Evolutionary conservation across 2,888 invertebrate species (phyloP), one percentile per base, ranked within the genome.

Genomic region (Chloromyia formosa): DNA sequence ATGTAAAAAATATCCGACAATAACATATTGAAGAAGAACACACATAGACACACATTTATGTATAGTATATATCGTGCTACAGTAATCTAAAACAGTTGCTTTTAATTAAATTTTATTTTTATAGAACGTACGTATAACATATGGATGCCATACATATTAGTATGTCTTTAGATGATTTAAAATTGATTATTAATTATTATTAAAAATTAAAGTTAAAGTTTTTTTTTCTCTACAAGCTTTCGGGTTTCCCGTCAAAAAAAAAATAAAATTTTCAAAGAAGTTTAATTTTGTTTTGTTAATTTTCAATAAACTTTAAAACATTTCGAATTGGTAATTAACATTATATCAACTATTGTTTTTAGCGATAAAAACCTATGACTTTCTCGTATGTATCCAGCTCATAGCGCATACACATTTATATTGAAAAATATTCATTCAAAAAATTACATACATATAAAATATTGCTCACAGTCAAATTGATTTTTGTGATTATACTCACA

Each of bases 1-100:
- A 76, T 76, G 75, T 74, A 76, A 76, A 75, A 53, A 75, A 76
- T 75, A 73, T 73, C 62, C 71, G 58, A 75, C 74, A 75, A 73
- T 53, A 75, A 69, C 2, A 49, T 73, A 74, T 66, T 74, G 74
- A 68, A 61, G 54, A 74, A 62, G 7, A 35, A 74, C 69, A 74
- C 69, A 75, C 69, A 75, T 35, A 4, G 27, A 35, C 27, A 35
- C 27, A 35, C 27, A 35, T 35, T 35, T 35, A 35, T 35, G 7
- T 35, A 35, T n/a, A n/a, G n/a, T 75, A 12, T 49, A 49, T 35
- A 62, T 66, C 76, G 75, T 76, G 76, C 76, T 73, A 73, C 72
- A 60, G 18, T 74, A 23, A 7, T 35, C 27, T 69, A 73, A 16
- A 73, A 64, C 61, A 49, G 54, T 69, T 45, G 56, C 5, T 54